Conservation (phyloP, 2,888 invertebrate species). For the Agrotis ipsilon region DNA sequence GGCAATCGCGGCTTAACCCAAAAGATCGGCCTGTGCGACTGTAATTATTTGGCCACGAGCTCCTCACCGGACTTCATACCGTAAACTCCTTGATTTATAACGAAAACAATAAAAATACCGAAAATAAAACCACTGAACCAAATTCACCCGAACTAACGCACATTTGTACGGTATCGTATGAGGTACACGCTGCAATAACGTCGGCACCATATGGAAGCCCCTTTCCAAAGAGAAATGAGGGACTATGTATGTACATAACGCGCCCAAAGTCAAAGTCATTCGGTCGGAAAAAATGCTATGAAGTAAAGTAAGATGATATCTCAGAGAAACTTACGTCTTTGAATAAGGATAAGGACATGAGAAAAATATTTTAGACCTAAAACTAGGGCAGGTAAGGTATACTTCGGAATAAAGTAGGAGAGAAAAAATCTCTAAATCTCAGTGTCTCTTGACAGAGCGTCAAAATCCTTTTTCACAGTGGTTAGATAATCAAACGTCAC, state of each 20-base stretch:
- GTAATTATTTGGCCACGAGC: too few relatives aligned
- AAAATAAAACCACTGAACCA: background rate
- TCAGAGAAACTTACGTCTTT: slow-evolving; percentile 28
- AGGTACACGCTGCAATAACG: slow-evolving; percentile 49
- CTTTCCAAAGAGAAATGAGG: slow-evolving; percentile 51
- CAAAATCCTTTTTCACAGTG: slow-evolving; percentile 60
- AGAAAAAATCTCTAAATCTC: slow-evolving; percentile 53
- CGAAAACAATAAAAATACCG: background rate
- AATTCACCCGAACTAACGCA: slow-evolving; percentile 15
- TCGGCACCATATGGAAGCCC: slow-evolving; percentile 51
- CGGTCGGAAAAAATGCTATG: slow-evolving; percentile 42
- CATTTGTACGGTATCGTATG: slow-evolving; percentile 36
- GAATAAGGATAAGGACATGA: slow-evolving; percentile 4
- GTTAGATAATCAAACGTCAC: slow-evolving; percentile 64
- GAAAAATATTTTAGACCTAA: slow-evolving; percentile 34
- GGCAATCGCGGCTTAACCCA: too few relatives aligned
- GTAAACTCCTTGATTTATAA: too few relatives aligned
- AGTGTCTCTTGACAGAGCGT: slow-evolving; percentile 54
- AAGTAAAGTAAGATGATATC: slow-evolving; percentile 49
- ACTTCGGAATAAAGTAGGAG: slow-evolving; percentile 25
- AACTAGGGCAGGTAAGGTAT: slow-evolving; percentile 18
- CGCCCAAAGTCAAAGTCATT: slow-evolving; percentile 41
- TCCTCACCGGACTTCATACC: too few relatives aligned
- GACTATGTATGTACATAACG: slow-evolving; percentile 38
- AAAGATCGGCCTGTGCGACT: too few relatives aligned